Base-by-base conservation (phyloP, 2,113 vertebrate species). In the Pomatorhinus ruficollis region DNA sequence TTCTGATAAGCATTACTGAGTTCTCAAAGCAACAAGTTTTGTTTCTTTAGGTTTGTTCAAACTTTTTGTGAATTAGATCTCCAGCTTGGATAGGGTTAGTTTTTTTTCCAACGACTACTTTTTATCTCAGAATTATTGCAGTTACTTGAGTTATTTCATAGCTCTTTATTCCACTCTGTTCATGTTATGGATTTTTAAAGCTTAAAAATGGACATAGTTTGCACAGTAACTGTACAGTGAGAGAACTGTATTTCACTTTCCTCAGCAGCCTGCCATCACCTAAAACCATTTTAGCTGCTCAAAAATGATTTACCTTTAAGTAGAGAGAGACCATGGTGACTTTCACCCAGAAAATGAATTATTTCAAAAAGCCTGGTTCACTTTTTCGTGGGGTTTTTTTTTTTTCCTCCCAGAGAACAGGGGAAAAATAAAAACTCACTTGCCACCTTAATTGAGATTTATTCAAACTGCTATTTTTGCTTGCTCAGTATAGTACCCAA, bases 361-460 rank as follows among this genome's bases (percentile, higher is more conserved):
- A n/a, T 83, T 94, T 95, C 59, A 54, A 56, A 52, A 42, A 33
- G 15, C 61, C 63, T 87, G 19, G 5, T 63, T 89, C 5, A 39
- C 24, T 76, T 53, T 44, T 56, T 20, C 42, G 5, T 52, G n/a
- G 1, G 2, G n/a, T n/a, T 18, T 25, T n/a, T 66, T 22, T 31
- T 28, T 66, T 47, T 49, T 9, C 16, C 10, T 53, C 4, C 10
- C 17, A 19, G 28, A 82, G 61, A 78, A 33, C 39, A 56, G 35
- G 35, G 33, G 39, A 10, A 82, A 91, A 88, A n/a, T 33, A 57
- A 96, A 92, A 95, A 74, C 42, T 83, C 50, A 28, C 61, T 93
- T 79, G 61, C 59, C 63, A 47, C 64, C 75, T 88, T 91, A 90
- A 91, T 10, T 94, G 68, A 93, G 66, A 87, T 85, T 90, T 93